These are phyloP conservation scores for Kryptopterus vitreolus DNA, from an alignment of 2,797 vertebrate species.

Conservation along the genomic window DNA sequence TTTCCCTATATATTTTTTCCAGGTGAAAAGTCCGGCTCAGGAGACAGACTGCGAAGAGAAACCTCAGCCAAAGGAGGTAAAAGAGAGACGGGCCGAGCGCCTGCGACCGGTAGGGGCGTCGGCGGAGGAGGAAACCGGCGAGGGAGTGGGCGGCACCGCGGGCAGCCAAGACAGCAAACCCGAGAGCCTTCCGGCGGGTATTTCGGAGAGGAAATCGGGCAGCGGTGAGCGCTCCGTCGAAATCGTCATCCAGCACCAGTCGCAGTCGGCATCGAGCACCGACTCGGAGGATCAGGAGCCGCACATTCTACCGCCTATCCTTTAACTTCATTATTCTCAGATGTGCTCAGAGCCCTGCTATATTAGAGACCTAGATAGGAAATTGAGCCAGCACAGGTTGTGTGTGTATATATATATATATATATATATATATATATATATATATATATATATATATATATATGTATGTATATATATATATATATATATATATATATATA, in stretches of 20 bases:
- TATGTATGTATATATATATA: too few species aligned
- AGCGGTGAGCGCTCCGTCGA: slow-evolving; percentile 69
- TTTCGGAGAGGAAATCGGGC: slow-evolving; percentile 21
- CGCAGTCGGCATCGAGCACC: slow-evolving; percentile 62
- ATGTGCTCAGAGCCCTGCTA: background rate
- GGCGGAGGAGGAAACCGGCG: slow-evolving; percentile 66
- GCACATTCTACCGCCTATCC: slow-evolving; percentile 63
- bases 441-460: too few species aligned
- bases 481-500: too few species aligned
- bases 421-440: too few species aligned
- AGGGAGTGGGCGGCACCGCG: slow-evolving; percentile 53
- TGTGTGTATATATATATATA: too few species aligned
- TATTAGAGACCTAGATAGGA: slow-evolving; percentile 14
- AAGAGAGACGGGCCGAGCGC: slow-evolving; percentile 62
- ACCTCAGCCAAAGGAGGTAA: slow-evolving; percentile 58
- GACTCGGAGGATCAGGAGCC: slow-evolving; percentile 62
- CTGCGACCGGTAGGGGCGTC: slow-evolving; percentile 75
- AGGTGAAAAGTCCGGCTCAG: slow-evolving; percentile 66
- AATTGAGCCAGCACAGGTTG: too few species aligned
- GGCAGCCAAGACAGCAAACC: slow-evolving; percentile 34
- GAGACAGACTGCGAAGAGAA: slow-evolving; percentile 70
- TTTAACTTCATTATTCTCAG: slow-evolving; percentile 55
- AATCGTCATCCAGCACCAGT: slow-evolving; percentile 73
- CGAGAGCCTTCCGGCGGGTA: slow-evolving; percentile 11
- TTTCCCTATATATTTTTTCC: too few species aligned